These are phyloP conservation scores for Acestrorhynchus altus DNA, from an alignment of 2,797 vertebrate species.

Conservation along the genomic window DNA sequence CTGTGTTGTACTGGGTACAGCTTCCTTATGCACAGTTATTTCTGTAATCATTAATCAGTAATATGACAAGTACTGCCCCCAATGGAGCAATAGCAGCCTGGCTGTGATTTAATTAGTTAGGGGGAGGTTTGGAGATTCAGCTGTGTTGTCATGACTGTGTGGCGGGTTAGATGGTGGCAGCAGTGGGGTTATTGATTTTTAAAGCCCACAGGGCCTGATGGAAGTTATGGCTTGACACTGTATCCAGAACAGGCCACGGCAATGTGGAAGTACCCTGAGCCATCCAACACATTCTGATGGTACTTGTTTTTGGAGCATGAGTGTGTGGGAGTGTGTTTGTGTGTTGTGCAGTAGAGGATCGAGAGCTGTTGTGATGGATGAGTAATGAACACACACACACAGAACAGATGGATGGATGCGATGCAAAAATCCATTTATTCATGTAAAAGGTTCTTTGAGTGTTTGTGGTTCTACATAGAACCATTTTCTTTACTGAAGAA, in stretches of 20 bases:
- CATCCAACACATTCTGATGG: constrained; percentile 36
- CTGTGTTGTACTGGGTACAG: not conserved
- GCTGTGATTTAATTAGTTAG: not conserved
- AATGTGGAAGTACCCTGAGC: constrained; percentile 22
- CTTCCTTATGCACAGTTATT: no score
- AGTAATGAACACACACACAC: not conserved
- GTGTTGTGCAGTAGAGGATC: not conserved
- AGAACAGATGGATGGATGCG: no score
- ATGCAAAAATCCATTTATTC: no score
- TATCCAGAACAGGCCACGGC: constrained; percentile 22
- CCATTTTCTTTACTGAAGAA: no score
- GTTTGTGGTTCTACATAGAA: no score
- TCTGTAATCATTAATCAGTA: no score
- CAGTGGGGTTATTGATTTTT: constrained; percentile 34
- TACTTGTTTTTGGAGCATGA: not conserved
- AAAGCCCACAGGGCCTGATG: constrained; percentile 18
- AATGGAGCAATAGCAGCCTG: no score
- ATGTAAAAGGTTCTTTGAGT: no score
- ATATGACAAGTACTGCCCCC: no score
- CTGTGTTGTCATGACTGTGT: not conserved
- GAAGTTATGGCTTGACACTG: constrained; percentile 30
- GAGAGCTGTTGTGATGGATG: not conserved
- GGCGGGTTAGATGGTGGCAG: not conserved
- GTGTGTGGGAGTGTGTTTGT: constrained; percentile 17
- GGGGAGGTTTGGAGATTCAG: not conserved